phyloP scores from a whole-genome alignment of 2,113 vertebrate genomes.

The Aegotheles bennettii region DNA sequence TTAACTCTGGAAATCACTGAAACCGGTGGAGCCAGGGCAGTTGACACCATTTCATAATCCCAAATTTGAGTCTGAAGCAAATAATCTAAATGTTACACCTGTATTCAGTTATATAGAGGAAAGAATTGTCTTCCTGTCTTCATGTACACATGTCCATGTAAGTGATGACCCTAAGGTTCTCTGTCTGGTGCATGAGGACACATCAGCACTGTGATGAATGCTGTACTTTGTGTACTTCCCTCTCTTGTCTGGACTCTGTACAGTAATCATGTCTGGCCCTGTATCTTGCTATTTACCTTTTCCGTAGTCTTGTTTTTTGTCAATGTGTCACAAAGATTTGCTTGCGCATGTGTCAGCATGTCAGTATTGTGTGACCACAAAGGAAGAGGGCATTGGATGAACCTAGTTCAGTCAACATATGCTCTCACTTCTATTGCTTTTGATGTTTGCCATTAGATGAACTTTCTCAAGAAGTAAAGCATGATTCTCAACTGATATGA shows the following conservation, averaged over 20 bases:
- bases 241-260: neutral
- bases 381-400: neutral
- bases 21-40: neutral
- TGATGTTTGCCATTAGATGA: neutral
- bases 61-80: neutral
- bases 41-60: neutral
- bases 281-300: neutral
- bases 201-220: neutral
- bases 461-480: neutral
- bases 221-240: neutral
- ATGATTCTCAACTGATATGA: neutral
- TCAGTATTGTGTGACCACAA: neutral
- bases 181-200: neutral
- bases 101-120: neutral
- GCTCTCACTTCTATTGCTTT: neutral
- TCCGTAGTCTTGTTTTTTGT: neutral
- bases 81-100: neutral
- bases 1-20: neutral
- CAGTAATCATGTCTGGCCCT: neutral
- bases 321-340: neutral
- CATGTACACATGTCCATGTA: fast-evolving
- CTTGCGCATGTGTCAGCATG: neutral
- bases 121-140: neutral
- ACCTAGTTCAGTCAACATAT: neutral
- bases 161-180: neutral